A percentile compares a stretch with the other conserved stretches of the same genome.
phyloP scores from a whole-genome alignment of 2,888 invertebrate genomes.

The Chalcis sispes region DNA sequence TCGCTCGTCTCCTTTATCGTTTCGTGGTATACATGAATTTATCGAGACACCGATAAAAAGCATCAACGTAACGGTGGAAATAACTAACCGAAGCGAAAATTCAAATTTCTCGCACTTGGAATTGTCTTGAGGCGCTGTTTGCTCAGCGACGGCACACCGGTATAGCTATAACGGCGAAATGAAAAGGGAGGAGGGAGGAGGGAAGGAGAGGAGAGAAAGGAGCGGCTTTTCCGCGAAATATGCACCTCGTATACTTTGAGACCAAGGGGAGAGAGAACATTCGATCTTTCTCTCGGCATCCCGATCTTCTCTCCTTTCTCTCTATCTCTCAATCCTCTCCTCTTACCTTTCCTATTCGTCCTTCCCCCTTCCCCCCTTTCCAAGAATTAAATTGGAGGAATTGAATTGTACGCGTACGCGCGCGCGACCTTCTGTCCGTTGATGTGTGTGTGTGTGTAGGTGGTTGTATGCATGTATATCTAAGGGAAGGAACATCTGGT shows the following conservation, averaged over 20 bases:
- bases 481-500: too few species aligned
- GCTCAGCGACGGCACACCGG: slow-evolving; percentile 47
- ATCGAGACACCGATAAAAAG: slow-evolving; percentile 25
- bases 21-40: slow-evolving; percentile 32
- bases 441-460: too few species aligned
- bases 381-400: slow-evolving; percentile 43
- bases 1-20: background rate
- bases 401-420: slow-evolving; percentile 13
- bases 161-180: slow-evolving; percentile 25
- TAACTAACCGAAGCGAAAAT: slow-evolving; percentile 30
- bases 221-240: too few species aligned
- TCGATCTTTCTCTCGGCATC: slow-evolving; percentile 6
- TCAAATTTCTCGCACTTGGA: slow-evolving; percentile 31
- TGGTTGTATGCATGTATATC: too few species aligned
- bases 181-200: slow-evolving; percentile 25
- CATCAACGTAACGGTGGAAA: too few species aligned
- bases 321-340: background rate
- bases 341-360: too few species aligned
- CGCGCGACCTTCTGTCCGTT: background rate
- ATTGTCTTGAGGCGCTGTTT: slow-evolving; percentile 45
- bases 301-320: too few species aligned
- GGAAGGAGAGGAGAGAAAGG: slow-evolving; percentile 19
- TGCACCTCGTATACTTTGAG: slow-evolving; percentile 1
- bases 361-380: background rate
- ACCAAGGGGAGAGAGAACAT: slow-evolving; percentile 1